These are phyloP conservation scores for Neoascia interrupta DNA, from an alignment of 2,888 invertebrate genomes.

Conservation along the genomic window DNA sequence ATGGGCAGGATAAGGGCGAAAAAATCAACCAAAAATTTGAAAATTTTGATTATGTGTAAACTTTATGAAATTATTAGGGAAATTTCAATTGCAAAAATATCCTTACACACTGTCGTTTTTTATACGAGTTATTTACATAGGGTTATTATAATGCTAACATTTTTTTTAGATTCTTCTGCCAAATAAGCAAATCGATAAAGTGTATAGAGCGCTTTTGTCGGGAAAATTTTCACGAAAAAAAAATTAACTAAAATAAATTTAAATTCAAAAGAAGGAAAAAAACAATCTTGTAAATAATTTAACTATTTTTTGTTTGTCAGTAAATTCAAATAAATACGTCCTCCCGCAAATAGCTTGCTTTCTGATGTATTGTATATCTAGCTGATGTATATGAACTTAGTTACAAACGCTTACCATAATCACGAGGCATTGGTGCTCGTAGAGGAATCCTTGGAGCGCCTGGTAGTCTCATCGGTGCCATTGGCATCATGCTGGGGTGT, in stretches of 20 bases:
- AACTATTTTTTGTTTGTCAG: slow-evolving; percentile 5
- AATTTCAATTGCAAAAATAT: neutral
- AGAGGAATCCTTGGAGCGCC: slow-evolving; percentile 80
- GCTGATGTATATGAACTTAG: slow-evolving; percentile 27
- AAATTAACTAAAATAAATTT: neutral
- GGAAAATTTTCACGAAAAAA: slow-evolving; percentile 23
- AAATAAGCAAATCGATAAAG: slow-evolving; percentile 51
- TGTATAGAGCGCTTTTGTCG: neutral
- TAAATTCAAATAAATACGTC: neutral
- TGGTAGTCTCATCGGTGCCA: slow-evolving; percentile 83
- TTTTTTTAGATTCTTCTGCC: slow-evolving; percentile 4
- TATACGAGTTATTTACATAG: slow-evolving; percentile 22
- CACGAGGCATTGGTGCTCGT: slow-evolving; percentile 87
- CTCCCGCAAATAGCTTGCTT: neutral
- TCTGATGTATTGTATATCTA: slow-evolving; percentile 27
- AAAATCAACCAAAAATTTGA: slow-evolving; percentile 46
- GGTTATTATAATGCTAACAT: no score
- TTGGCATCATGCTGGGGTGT: slow-evolving; percentile 87
- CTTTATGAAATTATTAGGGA: neutral
- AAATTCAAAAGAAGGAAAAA: neutral
- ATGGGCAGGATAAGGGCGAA: slow-evolving; percentile 29
- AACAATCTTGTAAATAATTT: slow-evolving; percentile 9
- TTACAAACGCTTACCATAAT: slow-evolving; percentile 89
- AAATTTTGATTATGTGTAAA: slow-evolving; percentile 3
- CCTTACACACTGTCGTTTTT: slow-evolving; percentile 15